phyloP scores from a whole-genome alignment of 2,888 invertebrate genomes.

The Stramonita haemastoma region DNA sequence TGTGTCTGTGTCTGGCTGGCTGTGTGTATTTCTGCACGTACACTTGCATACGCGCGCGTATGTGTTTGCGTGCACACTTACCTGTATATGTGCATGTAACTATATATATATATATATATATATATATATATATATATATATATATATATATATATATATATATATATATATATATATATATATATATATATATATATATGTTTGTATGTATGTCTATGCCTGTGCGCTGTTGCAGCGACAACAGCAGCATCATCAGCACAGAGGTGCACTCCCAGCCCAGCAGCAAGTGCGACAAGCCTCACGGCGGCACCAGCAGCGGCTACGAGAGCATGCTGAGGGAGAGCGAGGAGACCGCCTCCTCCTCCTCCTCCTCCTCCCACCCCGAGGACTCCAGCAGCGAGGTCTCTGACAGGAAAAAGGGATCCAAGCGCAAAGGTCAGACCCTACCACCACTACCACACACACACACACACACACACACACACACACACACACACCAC shows the following conservation, averaged over 20 bases:
- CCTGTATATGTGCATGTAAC: too few species aligned
- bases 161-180: too few species aligned
- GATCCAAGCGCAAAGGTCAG: constrained; percentile 68
- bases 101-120: background rate
- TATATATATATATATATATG: background rate
- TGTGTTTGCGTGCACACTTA: too few species aligned
- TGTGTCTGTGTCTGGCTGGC: too few species aligned
- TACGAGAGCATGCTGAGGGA: constrained; percentile 94
- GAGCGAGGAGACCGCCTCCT: constrained; percentile 90
- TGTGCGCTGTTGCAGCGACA: constrained; percentile 39
- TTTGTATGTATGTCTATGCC: background rate
- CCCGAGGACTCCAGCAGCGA: constrained; percentile 78
- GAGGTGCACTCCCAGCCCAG: constrained; percentile 68
- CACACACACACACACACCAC: constrained; percentile 3
- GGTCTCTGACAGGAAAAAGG: constrained; percentile 67
- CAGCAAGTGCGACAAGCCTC: constrained; percentile 69
- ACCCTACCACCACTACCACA: too few species aligned
- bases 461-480: constrained; percentile 10
- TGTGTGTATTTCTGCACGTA: too few species aligned
- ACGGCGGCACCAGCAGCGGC: constrained; percentile 85
- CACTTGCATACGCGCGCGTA: too few species aligned
- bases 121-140: background rate
- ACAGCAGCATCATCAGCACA: constrained; percentile 72
- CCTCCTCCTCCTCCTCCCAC: constrained; percentile 75
- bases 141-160: background rate